Conservation (phyloP, 2,888 invertebrate species). For the Conops quadrifasciatus region DNA sequence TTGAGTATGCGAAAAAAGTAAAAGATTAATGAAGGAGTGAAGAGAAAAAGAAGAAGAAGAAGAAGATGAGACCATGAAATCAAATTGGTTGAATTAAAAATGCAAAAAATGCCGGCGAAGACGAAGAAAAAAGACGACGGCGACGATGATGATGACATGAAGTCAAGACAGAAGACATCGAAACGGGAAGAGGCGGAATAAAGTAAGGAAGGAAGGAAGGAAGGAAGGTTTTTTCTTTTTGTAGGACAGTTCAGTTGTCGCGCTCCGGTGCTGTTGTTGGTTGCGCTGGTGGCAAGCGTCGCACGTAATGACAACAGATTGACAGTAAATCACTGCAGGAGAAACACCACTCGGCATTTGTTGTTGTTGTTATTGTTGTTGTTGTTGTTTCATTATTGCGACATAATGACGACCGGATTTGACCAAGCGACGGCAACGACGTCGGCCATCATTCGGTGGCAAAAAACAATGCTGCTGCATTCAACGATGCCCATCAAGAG, state of each 20-base stretch:
- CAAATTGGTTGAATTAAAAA: neutral
- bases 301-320: slow-evolving; percentile 16
- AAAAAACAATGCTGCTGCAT: slow-evolving; percentile 14
- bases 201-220: neutral
- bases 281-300: neutral
- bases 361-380: neutral
- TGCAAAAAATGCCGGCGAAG: neutral
- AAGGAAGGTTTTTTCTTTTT: too few relatives aligned
- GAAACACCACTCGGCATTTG: neutral
- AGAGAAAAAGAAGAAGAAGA: neutral
- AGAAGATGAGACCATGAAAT: neutral
- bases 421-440: slow-evolving; percentile 12
- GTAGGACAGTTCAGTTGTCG: too few relatives aligned
- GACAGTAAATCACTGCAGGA: slow-evolving; percentile 11
- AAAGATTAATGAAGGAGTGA: neutral
- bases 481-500: too few relatives aligned
- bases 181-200: slow-evolving; percentile 7
- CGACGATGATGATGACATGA: neutral
- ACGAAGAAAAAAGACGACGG: neutral
- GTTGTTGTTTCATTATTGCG: neutral
- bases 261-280: too few relatives aligned
- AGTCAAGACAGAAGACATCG: neutral
- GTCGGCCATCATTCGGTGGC: slow-evolving; percentile 17
- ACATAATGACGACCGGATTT: slow-evolving; percentile 28
- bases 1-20: neutral